Percentiles rank a stretch among this genome's conserved stretches.
Conservation (phyloP, 2,888 invertebrate genomes). For the Drosophila antonietae region DNA sequence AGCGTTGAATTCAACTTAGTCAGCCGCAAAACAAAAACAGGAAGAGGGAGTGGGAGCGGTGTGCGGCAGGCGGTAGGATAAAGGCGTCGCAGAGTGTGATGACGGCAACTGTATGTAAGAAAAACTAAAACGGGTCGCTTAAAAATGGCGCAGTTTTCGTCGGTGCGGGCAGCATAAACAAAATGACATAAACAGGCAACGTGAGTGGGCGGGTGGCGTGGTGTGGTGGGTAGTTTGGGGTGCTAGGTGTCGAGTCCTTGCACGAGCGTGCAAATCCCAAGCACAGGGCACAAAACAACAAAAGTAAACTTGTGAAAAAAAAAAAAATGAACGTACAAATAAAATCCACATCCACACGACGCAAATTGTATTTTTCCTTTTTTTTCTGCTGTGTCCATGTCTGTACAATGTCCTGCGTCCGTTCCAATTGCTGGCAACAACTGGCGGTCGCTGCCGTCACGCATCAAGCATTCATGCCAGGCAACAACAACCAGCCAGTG, state of each 20-base stretch:
- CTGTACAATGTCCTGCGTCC: constrained; percentile 54
- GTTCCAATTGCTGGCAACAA: constrained; percentile 78
- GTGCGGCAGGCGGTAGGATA: neutral
- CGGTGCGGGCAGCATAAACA: constrained; percentile 67
- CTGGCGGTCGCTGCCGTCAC: constrained; percentile 77
- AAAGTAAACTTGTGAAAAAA: constrained; percentile 60
- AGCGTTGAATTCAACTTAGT: constrained; percentile 61
- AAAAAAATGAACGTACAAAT: constrained; percentile 51
- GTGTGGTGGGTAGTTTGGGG: constrained; percentile 1
- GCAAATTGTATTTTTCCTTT: constrained; percentile 67
- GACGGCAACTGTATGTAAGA: constrained; percentile 28
- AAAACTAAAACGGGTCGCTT: constrained; percentile 58
- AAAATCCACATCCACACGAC: constrained; percentile 70
- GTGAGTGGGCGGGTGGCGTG: constrained; percentile 10
- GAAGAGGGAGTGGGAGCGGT: neutral
- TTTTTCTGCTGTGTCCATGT: constrained; percentile 37
- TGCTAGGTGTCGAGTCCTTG: constrained; percentile 67
- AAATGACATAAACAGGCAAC: constrained; percentile 71
- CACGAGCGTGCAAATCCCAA: constrained; percentile 70
- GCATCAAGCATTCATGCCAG: constrained; percentile 78
- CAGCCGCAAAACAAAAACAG: constrained; percentile 50
- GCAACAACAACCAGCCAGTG: constrained; percentile 42
- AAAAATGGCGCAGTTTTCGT: constrained; percentile 63
- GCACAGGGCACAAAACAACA: constrained; percentile 59
- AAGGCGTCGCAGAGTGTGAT: constrained; percentile 16